Percentiles rank a stretch among this genome's conserved stretches.
phyloP scores from a whole-genome alignment of 1,140 invertebrate species.

The Ericerus pela region DNA sequence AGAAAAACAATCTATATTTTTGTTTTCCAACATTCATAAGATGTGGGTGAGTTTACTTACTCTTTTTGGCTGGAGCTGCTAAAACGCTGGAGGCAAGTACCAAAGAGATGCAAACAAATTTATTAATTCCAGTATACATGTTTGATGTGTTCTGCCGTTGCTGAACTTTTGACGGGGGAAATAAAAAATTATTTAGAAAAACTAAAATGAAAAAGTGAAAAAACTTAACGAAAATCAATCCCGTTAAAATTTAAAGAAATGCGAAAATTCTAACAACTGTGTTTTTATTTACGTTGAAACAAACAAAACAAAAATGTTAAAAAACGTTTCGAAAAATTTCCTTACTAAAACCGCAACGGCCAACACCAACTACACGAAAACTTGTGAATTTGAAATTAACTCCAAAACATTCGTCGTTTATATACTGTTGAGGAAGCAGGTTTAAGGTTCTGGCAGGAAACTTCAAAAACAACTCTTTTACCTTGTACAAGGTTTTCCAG shows the following conservation, averaged over 20 bases:
- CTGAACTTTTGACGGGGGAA: background rate
- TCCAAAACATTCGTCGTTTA: background rate
- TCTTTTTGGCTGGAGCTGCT: background rate
- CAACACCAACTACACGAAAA: conserved; percentile 3
- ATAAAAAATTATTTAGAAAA: background rate
- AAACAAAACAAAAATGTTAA: background rate
- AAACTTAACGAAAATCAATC: too few relatives aligned
- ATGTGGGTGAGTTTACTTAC: too few relatives aligned
- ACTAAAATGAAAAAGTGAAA: background rate
- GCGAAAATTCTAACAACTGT: too few relatives aligned
- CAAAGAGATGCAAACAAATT: background rate
- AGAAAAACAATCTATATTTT: too few relatives aligned
- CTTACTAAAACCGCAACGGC: background rate
- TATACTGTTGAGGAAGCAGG: background rate
- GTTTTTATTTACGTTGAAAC: background rate
- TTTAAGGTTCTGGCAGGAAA: background rate
- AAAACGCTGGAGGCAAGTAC: background rate
- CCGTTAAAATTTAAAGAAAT: too few relatives aligned
- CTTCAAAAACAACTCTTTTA: conserved; percentile 3
- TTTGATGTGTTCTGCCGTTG: conserved; percentile 6
- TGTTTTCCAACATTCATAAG: too few relatives aligned
- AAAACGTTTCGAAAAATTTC: conserved; percentile 1
- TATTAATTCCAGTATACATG: background rate
- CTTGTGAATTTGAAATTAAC: background rate
- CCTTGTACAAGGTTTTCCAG: conserved; percentile 7